Evolutionary conservation across 2,113 vertebrate species (phyloP), one percentile per base, ranked within the genome.

Genomic region (Panthera uncia): DNA sequence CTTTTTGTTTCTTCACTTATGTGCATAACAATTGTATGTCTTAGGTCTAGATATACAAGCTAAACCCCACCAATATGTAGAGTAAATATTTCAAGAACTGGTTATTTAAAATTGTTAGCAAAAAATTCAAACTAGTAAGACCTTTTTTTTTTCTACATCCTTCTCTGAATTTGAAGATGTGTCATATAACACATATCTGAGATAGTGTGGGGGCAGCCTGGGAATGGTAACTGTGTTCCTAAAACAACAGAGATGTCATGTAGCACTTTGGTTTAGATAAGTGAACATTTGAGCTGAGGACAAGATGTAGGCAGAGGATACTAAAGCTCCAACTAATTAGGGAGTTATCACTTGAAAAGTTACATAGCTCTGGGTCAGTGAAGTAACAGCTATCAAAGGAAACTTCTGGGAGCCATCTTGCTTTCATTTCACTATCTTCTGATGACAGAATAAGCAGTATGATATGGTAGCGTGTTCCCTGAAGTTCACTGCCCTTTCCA

Each of bases 191-290:
- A 98, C 98, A 98, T 99, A 98, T 98, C 98, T 98, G 89, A 98
- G 99, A 98, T 98, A 99, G 90, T 36, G 96, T 97, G 97, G 97
- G 94, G 89, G 98, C 97, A 98, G 98, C 90, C 98, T 98, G 98
- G 96, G 98, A 98, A 98, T 98, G 98, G 97, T 98, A 98, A 98
- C 98, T 98, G 95, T 97, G 97, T 98, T 98, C 96, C 98, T 99
- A 98, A 98, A 99, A 98, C 98, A 98, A 98, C 98, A 98, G 98
- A 98, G 98, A 99, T 96, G 98, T 99, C 99, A 99, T 98, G 91
- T 98, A 98, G 98, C 99, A 99, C 99, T 98, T 98, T 97, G 96
- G 94, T 85, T 98, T 80, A 99, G 99, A 99, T 99, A 99, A 99
- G 98, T 92, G 97, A 98, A 98, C 89, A 23, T 98, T 99, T 98